Evolutionary conservation across 1,140 invertebrate genomes (phyloP).

Genomic region (Aricia agestis): DNA sequence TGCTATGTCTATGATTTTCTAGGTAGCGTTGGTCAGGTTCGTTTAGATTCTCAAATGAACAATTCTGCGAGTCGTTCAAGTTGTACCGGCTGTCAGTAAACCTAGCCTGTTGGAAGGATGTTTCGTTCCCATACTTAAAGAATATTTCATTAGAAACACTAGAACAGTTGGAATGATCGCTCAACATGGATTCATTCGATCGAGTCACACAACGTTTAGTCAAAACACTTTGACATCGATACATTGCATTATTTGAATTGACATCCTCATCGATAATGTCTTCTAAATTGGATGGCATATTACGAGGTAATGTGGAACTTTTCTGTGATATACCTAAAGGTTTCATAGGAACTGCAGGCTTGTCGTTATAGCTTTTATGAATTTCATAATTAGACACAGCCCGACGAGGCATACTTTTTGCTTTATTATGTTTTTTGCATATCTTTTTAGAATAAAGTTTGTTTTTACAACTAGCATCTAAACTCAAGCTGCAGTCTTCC

Average conservation of each 20-base stretch:
- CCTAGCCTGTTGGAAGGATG: constrained; percentile 69
- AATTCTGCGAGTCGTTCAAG: constrained; percentile 70
- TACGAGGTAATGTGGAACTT: constrained; percentile 71
- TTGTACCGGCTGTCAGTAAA: constrained; percentile 60
- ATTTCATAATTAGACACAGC: constrained; percentile 88
- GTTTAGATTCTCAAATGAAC: constrained; percentile 70
- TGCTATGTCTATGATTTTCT: constrained; percentile 76
- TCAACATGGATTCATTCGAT: constrained; percentile 72
- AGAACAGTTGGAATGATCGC: constrained; percentile 73
- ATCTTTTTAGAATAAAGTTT: constrained; percentile 72
- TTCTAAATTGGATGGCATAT: constrained; percentile 73
- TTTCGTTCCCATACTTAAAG: constrained; percentile 71
- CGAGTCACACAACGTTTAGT: constrained; percentile 70
- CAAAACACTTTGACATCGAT: constrained; percentile 70
- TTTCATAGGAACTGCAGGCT: constrained; percentile 57
- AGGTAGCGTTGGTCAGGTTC: constrained; percentile 65
- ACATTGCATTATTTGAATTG: constrained; percentile 56
- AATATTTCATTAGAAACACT: constrained; percentile 75
- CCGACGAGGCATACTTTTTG: constrained; percentile 71
- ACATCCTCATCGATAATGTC: constrained; percentile 60
- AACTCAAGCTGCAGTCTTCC: constrained; percentile 81
- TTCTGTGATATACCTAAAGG: constrained; percentile 57
- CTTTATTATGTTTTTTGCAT: constrained; percentile 75
- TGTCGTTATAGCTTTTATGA: constrained; percentile 70
- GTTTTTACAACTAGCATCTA: constrained; percentile 75